Conservation (phyloP, 2,888 invertebrate genomes). For the Zeuzera pyrina region DNA sequence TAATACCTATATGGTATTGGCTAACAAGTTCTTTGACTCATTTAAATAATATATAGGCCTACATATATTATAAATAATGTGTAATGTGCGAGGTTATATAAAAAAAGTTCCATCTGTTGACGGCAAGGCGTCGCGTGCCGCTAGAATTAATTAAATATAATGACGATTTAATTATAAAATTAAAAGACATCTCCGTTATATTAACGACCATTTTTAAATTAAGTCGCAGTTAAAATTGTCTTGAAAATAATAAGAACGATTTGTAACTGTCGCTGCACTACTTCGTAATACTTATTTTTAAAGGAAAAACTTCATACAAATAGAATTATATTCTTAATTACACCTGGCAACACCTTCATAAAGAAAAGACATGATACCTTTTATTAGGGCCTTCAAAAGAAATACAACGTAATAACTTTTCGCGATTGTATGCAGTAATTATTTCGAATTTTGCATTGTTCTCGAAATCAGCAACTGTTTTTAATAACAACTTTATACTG, state of each 20-base stretch:
- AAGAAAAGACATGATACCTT: conserved; percentile 27
- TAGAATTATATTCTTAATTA: conserved; percentile 18
- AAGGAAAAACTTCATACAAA: too few relatives aligned
- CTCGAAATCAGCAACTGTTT: conserved; percentile 55
- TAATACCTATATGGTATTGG: too few relatives aligned
- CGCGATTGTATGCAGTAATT: conserved; percentile 39
- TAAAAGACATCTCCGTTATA: conserved; percentile 39
- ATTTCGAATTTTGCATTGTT: conserved; percentile 38
- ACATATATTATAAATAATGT: too few relatives aligned
- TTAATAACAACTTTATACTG: too few relatives aligned
- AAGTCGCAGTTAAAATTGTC: conserved; percentile 2
- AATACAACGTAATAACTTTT: conserved; percentile 42
- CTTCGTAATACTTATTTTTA: too few relatives aligned
- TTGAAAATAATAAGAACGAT: too few relatives aligned
- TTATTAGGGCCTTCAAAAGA: conserved; percentile 43
- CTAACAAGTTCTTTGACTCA: too few relatives aligned
- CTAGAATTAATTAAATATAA: conserved; percentile 48
- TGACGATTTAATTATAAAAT: conserved; percentile 49
- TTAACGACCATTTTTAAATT: conserved; percentile 28
- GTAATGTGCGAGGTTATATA: conserved; percentile 13
- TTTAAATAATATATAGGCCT: too few relatives aligned
- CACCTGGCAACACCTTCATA: conserved; percentile 29
- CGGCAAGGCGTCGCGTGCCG: conserved; percentile 38
- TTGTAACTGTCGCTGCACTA: too few relatives aligned
- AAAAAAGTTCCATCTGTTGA: conserved; percentile 36